A percentile compares a stretch with the other conserved stretches of the same genome.
These are phyloP conservation scores for Aphodius sticticus DNA, from an alignment of 2,888 invertebrate species.

Conservation along the genomic window DNA sequence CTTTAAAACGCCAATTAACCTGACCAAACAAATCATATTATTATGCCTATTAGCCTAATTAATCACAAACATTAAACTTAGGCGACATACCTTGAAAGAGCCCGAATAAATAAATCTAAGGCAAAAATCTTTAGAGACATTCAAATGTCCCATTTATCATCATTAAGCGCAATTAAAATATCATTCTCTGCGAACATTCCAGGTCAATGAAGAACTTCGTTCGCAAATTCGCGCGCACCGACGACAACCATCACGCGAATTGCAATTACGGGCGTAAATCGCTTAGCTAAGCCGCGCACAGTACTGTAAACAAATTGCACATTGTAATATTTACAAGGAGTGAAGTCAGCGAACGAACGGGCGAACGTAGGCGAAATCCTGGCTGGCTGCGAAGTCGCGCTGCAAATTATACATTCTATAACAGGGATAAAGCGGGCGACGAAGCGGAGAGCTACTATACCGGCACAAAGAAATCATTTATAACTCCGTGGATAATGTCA, in stretches of 20 bases:
- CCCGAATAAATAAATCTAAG: not conserved
- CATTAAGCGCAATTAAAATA: slow-evolving; percentile 24
- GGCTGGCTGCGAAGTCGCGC: slow-evolving; percentile 11
- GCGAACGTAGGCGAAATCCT: slow-evolving; percentile 20
- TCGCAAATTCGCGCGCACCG: slow-evolving; percentile 5
- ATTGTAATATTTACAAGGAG: slow-evolving; percentile 25
- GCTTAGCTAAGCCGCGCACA: slow-evolving; percentile 15
- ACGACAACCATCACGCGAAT: not conserved
- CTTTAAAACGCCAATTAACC: not conserved
- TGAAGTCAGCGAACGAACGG: slow-evolving; percentile 6
- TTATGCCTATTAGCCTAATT: not conserved
- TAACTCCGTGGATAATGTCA: slow-evolving; percentile 22
- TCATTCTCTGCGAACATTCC: slow-evolving; percentile 10
- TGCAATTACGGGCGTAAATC: slow-evolving; percentile 19
- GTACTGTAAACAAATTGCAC: slow-evolving; percentile 24
- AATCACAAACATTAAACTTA: not conserved
- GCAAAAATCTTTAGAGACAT: not conserved
- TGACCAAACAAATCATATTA: not conserved
- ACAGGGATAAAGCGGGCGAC: slow-evolving; percentile 22
- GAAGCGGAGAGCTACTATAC: slow-evolving; percentile 12
- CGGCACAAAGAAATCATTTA: slow-evolving; percentile 24
- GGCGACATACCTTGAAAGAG: not conserved
- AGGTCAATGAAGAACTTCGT: slow-evolving; percentile 19
- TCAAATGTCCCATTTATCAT: slow-evolving; percentile 17
- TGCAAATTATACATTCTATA: not conserved